These are phyloP conservation scores for Cheilosia impressa DNA, from an alignment of 2,888 invertebrate genomes.

Conservation along the genomic window DNA sequence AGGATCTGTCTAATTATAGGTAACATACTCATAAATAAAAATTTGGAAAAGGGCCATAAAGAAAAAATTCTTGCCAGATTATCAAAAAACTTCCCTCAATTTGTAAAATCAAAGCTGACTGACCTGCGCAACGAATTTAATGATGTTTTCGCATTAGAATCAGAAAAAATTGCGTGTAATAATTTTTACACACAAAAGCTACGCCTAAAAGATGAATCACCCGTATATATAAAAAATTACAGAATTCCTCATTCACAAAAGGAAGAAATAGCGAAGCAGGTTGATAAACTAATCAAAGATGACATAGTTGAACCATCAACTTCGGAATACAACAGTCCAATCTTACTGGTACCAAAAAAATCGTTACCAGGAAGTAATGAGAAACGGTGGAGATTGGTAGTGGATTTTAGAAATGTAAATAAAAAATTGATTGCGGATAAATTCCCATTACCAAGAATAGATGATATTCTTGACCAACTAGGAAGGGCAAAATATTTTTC, in stretches of 20 bases:
- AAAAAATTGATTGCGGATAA: slow-evolving; percentile 18
- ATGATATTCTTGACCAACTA: slow-evolving; percentile 28
- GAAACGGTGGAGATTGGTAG: slow-evolving; percentile 13
- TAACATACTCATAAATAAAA: no score
- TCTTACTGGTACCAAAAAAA: slow-evolving; percentile 9
- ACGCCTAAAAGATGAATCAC: background rate
- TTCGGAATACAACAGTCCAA: background rate
- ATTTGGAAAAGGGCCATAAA: no score
- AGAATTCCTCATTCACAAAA: slow-evolving; percentile 1
- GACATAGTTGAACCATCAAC: no score
- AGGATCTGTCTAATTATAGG: no score
- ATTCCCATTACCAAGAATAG: slow-evolving; percentile 35
- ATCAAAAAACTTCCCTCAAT: no score
- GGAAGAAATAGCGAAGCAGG: no score
- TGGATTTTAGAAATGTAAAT: slow-evolving; percentile 8
- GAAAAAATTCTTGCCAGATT: no score
- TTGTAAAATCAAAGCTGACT: background rate
- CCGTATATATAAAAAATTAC: slow-evolving; percentile 2
- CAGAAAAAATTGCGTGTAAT: background rate
- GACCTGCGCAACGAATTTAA: background rate
- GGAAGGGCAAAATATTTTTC: slow-evolving; percentile 20
- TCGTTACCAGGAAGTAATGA: background rate
- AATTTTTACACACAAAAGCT: slow-evolving; percentile 1
- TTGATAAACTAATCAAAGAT: no score
- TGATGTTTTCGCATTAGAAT: background rate